phyloP scores from a whole-genome alignment of 2,888 invertebrate genomes.

The Pristionchus entomophagus region DNA sequence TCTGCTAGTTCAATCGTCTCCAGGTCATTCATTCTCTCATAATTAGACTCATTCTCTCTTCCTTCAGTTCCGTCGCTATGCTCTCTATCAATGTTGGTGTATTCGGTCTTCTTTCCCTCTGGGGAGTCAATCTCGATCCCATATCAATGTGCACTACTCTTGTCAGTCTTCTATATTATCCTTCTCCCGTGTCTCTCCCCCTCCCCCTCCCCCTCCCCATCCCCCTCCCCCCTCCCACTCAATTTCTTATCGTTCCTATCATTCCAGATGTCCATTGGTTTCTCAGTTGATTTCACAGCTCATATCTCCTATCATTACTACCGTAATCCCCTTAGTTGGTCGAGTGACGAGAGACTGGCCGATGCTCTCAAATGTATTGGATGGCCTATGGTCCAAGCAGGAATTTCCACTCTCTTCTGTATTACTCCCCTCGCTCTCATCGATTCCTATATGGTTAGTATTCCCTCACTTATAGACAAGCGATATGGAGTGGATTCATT shows the following conservation, averaged over 20 bases:
- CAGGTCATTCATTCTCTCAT: constrained; percentile 48
- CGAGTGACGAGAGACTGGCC: constrained; percentile 61
- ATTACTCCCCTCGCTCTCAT: constrained; percentile 61
- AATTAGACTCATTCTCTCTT: not conserved
- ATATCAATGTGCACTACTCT: constrained; percentile 69
- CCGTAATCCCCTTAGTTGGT: constrained; percentile 61
- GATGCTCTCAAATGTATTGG: constrained; percentile 68
- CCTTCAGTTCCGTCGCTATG: constrained; percentile 63
- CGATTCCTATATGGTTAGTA: constrained; percentile 63
- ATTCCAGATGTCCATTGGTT: constrained; percentile 51
- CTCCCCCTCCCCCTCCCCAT: constrained; percentile 6
- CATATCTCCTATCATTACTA: constrained; percentile 69
- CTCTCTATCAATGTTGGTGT: constrained; percentile 68
- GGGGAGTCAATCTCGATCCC: constrained; percentile 68
- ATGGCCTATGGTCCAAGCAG: constrained; percentile 71
- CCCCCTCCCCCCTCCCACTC: not conserved
- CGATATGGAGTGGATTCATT: no score
- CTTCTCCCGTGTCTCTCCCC: no score
- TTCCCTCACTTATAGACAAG: not conserved
- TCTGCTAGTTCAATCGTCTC: constrained; percentile 59
- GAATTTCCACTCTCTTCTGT: constrained; percentile 62
- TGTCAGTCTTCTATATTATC: no score
- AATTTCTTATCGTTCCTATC: not conserved
- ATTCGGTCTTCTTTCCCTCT: constrained; percentile 64
- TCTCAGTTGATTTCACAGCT: constrained; percentile 58